Percentiles rank a stretch among this genome's conserved stretches.
Conservation (phyloP, 1,140 invertebrate genomes). For the Anoplophora glabripennis region DNA sequence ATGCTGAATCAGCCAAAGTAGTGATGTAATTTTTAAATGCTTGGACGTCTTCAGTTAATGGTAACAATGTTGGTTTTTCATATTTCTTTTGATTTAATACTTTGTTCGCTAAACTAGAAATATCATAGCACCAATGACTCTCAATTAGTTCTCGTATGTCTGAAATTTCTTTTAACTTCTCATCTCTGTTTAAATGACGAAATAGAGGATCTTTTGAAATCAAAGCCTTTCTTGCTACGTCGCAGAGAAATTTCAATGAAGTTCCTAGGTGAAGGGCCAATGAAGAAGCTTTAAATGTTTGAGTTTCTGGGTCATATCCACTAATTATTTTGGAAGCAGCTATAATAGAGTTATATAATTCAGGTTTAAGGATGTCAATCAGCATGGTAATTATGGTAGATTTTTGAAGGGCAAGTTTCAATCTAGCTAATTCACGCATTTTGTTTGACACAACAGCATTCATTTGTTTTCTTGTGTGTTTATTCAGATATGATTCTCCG, state of each 20-base stretch:
- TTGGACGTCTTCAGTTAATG: conserved; percentile 23
- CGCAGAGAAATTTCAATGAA: conserved; percentile 25
- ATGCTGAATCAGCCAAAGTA: no score
- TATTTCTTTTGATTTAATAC: conserved; percentile 21
- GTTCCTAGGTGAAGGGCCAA: conserved; percentile 24
- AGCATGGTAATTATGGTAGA: neutral
- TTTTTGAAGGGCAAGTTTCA: conserved; percentile 14
- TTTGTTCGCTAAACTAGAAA: conserved; percentile 28
- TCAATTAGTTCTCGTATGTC: conserved; percentile 18
- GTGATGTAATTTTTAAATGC: neutral
- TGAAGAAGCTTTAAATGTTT: conserved; percentile 29
- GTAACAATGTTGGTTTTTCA: conserved; percentile 19
- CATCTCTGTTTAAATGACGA: neutral
- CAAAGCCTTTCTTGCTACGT: conserved; percentile 27
- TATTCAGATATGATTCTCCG: conserved; percentile 23
- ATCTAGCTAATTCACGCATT: conserved; percentile 25
- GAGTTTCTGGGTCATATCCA: conserved; percentile 17
- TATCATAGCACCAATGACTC: conserved; percentile 27
- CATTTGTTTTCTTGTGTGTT: conserved; percentile 29
- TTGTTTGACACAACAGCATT: conserved; percentile 21
- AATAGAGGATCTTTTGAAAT: conserved; percentile 22
- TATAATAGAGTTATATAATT: conserved; percentile 20
- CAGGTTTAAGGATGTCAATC: conserved; percentile 3
- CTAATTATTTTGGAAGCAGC: conserved; percentile 26
- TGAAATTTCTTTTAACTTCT: conserved; percentile 18